These are phyloP conservation scores for Enteromius fasciolatus DNA, from an alignment of 2,797 vertebrate genomes.

Conservation along the genomic window DNA sequence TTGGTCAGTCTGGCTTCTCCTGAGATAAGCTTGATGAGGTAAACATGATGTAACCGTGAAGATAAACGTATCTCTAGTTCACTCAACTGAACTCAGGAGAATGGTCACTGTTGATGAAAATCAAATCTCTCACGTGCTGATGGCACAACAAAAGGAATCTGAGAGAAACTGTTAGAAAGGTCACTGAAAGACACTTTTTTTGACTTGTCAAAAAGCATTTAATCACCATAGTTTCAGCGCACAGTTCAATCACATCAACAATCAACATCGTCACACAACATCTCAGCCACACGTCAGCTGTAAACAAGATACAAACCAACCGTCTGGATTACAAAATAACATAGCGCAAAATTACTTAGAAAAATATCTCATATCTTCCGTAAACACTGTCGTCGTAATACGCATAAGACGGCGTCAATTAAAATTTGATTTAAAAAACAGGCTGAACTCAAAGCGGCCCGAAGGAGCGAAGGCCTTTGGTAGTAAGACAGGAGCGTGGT, in stretches of 20 bases:
- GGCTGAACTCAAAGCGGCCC: constrained; percentile 7
- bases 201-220: constrained; percentile 61
- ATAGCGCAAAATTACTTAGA: constrained; percentile 71
- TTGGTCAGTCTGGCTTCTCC: not conserved
- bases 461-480: constrained; percentile 77
- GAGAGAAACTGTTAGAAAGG: too few species aligned
- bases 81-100: not conserved
- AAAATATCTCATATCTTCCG: constrained; percentile 77
- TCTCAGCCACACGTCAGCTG: constrained; percentile 72
- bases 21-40: not conserved
- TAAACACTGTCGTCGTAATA: constrained; percentile 61
- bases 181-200: not conserved
- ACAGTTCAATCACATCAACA: constrained; percentile 76
- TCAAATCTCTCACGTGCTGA: too few species aligned
- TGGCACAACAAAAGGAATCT: not conserved
- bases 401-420: constrained; percentile 65
- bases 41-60: not conserved
- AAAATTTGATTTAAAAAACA: constrained; percentile 67
- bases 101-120: not conserved
- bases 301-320: constrained; percentile 80
- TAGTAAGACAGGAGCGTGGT: constrained; percentile 64
- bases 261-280: constrained; percentile 57
- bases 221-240: constrained; percentile 48
- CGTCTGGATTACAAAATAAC: constrained; percentile 73
- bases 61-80: not conserved